These are phyloP conservation scores for Astatoreochromis straeleni DNA, from an alignment of 2,113 vertebrate genomes.

Conservation along the genomic window DNA sequence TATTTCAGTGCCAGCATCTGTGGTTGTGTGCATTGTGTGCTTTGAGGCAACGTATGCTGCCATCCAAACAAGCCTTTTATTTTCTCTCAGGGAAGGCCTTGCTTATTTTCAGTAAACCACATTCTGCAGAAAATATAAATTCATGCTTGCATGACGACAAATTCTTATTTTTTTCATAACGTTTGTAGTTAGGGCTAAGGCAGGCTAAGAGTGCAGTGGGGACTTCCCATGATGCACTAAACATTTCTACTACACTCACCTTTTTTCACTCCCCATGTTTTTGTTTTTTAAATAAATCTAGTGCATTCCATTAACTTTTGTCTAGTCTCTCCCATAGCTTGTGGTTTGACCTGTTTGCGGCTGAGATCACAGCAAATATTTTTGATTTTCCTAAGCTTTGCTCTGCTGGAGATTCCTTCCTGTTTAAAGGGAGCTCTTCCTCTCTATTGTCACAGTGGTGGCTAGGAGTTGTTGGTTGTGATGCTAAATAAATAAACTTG, in stretches of 20 bases:
- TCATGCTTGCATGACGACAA: neutral
- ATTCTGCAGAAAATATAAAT: neutral
- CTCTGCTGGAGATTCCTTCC: neutral
- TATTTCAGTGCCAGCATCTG: neutral
- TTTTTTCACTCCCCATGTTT: neutral
- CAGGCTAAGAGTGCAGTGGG: neutral
- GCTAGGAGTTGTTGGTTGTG: neutral
- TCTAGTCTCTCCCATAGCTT: neutral
- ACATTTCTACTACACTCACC: neutral
- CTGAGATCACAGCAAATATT: neutral
- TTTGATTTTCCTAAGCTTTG: neutral
- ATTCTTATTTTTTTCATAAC: neutral
- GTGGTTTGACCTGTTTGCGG: neutral
- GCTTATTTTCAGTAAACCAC: neutral
- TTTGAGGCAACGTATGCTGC: neutral
- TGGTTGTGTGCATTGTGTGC: neutral
- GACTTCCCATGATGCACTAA: neutral
- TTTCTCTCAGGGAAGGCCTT: neutral
- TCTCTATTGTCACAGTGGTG: neutral
- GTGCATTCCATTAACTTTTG: neutral
- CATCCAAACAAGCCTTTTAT: neutral
- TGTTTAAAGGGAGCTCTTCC: neutral
- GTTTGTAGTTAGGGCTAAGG: neutral
- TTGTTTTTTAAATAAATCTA: neutral
- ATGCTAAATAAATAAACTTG: neutral